These are phyloP conservation scores for Drosophila antonietae DNA, from an alignment of 2,888 invertebrate genomes.

Conservation along the genomic window DNA sequence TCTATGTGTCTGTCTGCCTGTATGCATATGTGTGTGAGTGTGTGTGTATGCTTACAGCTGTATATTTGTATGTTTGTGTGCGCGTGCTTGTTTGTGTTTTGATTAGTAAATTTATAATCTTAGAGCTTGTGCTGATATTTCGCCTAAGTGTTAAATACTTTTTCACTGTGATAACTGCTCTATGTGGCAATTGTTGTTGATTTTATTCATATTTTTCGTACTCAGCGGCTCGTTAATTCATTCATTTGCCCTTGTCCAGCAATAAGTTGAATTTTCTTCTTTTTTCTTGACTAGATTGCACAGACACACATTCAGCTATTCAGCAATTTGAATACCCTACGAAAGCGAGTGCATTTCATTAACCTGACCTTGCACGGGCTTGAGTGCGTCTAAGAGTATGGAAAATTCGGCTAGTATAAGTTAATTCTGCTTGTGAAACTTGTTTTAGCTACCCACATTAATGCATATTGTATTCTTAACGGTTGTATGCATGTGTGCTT, in stretches of 20 bases:
- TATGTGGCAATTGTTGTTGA: slow-evolving; percentile 49
- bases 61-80: slow-evolving; percentile 16
- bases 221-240: slow-evolving; percentile 51
- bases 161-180: slow-evolving; percentile 49
- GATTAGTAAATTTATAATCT: slow-evolving; percentile 69
- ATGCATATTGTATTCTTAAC: slow-evolving; percentile 37
- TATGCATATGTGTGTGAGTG: slow-evolving; percentile 4
- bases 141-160: slow-evolving; percentile 51
- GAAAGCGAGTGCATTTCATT: neutral
- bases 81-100: slow-evolving; percentile 62
- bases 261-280: slow-evolving; percentile 27
- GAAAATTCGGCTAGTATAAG: neutral
- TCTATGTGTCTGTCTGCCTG: slow-evolving; percentile 5
- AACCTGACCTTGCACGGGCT: neutral
- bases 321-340: slow-evolving; percentile 3
- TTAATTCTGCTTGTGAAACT: slow-evolving; percentile 26
- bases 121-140: slow-evolving; percentile 44
- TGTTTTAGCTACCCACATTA: slow-evolving; percentile 32
- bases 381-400: neutral
- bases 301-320: neutral
- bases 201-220: slow-evolving; percentile 62
- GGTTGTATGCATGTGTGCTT: slow-evolving; percentile 29
- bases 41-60: slow-evolving; percentile 36
- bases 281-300: slow-evolving; percentile 7
- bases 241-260: slow-evolving; percentile 69